Evolutionary conservation across 2,888 invertebrate genomes (phyloP).

Genomic region (Erpobdella octoculata): DNA sequence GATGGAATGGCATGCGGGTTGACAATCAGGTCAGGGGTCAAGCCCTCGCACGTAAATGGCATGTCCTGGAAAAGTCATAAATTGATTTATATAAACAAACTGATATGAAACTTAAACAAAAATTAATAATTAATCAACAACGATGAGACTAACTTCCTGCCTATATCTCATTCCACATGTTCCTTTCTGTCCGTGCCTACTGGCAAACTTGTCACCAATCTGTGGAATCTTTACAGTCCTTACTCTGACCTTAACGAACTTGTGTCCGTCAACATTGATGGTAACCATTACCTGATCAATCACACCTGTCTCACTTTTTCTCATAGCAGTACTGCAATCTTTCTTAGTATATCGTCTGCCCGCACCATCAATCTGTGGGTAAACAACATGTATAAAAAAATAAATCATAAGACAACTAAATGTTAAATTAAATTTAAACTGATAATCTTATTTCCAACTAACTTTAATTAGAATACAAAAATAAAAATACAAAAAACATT

Average conservation of each 20-base stretch:
- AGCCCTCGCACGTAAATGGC: conserved; percentile 67
- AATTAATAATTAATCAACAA: no score
- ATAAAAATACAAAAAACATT: background rate
- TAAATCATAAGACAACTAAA: no score
- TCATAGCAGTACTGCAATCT: conserved; percentile 94
- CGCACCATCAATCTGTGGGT: conserved; percentile 72
- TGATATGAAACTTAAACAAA: no score
- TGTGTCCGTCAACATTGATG: conserved; percentile 92
- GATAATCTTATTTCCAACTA: no score
- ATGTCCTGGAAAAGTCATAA: no score
- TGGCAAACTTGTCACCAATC: conserved; percentile 99
- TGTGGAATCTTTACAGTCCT: conserved; percentile 95
- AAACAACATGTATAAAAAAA: no score
- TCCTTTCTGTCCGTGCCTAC: conserved; percentile 97
- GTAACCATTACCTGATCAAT: conserved; percentile 95
- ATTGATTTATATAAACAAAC: no score
- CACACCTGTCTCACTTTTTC: conserved; percentile 97
- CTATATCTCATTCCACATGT: conserved; percentile 98
- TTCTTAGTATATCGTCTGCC: conserved; percentile 77
- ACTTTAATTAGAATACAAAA: background rate
- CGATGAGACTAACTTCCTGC: no score
- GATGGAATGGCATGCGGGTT: conserved; percentile 99
- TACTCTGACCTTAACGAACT: conserved; percentile 97
- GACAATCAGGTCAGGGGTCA: conserved; percentile 97
- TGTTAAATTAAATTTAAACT: no score